These are phyloP conservation scores for Fukomys damarensis DNA, from an alignment of 2,113 vertebrate genomes.

Conservation along the genomic window DNA sequence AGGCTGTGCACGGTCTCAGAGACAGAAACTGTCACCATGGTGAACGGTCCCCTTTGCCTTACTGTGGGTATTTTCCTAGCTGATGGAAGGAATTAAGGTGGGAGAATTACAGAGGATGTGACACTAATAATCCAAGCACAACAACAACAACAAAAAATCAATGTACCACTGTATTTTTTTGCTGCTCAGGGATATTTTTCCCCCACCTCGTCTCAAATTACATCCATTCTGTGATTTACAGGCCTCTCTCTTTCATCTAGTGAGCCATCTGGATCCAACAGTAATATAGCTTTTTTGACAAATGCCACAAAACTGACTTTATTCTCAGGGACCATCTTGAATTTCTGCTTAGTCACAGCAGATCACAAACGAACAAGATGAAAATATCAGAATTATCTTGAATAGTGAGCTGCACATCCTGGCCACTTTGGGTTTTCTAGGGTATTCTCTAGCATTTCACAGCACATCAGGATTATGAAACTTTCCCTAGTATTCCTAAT, in stretches of 20 bases:
- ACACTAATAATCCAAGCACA: background rate
- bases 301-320: slow-evolving; percentile 76
- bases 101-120: background rate
- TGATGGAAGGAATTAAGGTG: background rate
- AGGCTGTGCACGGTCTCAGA: background rate
- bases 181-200: slow-evolving; percentile 23
- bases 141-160: background rate
- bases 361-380: slow-evolving; percentile 50
- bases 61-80: background rate
- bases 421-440: background rate
- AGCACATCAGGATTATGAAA: background rate
- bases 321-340: slow-evolving; percentile 75
- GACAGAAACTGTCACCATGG: fast-evolving
- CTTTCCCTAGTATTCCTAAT: background rate
- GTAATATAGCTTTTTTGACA: slow-evolving; percentile 78
- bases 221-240: slow-evolving; percentile 64
- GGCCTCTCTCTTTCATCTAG: slow-evolving; percentile 70
- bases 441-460: background rate
- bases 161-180: background rate
- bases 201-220: slow-evolving; percentile 64
- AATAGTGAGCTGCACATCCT: background rate
- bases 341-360: slow-evolving; percentile 75
- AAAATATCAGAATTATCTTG: slow-evolving; percentile 5
- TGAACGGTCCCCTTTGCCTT: fast-evolving
- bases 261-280: slow-evolving; percentile 64